phyloP scores from a whole-genome alignment of 2,888 invertebrate species.

The Cephalotes varians region DNA sequence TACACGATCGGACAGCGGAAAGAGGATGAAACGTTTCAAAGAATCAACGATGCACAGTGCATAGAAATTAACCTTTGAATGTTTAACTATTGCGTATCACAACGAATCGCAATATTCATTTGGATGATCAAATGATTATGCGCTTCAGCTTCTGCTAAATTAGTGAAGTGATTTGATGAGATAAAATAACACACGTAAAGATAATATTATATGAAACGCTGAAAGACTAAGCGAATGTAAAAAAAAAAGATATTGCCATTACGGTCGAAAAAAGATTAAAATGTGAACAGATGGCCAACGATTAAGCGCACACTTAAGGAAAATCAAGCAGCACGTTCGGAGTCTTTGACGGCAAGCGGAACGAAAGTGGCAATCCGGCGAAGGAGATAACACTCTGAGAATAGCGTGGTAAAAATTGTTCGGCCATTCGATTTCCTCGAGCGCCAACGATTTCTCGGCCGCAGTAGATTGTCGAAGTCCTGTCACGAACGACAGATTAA shows the following conservation, averaged over 20 bases:
- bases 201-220: neutral
- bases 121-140: neutral
- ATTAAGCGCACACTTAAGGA: constrained; percentile 38
- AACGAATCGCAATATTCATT: neutral
- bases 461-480: constrained; percentile 59
- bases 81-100: neutral
- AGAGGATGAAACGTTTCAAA: constrained; percentile 58
- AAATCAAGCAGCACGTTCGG: constrained; percentile 33
- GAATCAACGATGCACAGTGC: constrained; percentile 11
- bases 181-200: neutral
- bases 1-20: constrained; percentile 50
- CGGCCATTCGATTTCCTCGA: constrained; percentile 65
- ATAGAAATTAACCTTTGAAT: constrained; percentile 26
- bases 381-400: constrained; percentile 48
- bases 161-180: neutral
- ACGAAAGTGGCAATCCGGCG: constrained; percentile 51
- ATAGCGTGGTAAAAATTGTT: constrained; percentile 44
- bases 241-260: neutral
- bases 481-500: constrained; percentile 75
- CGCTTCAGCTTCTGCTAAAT: neutral
- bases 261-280: constrained; percentile 6
- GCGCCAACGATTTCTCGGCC: constrained; percentile 63
- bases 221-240: neutral
- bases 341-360: constrained; percentile 25
- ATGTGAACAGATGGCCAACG: constrained; percentile 25